Conservation (phyloP, 2,888 invertebrate species). For the Yponomeuta cagnagella region DNA sequence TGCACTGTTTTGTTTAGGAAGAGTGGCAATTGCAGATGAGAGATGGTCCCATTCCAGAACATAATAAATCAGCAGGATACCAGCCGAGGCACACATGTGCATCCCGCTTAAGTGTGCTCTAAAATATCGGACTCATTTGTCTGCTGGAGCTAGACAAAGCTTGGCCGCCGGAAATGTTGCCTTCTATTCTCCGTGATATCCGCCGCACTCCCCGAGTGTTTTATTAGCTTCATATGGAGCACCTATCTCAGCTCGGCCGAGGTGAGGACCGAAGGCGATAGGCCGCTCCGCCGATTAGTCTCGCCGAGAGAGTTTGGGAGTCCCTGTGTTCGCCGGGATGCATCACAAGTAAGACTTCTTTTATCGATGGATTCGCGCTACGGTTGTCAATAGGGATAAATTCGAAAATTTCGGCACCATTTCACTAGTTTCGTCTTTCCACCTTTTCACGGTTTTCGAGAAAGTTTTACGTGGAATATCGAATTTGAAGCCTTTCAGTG, state of each 20-base stretch:
- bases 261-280: background rate
- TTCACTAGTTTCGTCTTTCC: too few species aligned
- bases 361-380: too few species aligned
- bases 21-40: slow-evolving; percentile 2
- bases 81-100: slow-evolving; percentile 7
- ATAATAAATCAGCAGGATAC: background rate
- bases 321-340: background rate
- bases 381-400: too few species aligned
- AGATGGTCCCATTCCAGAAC: slow-evolving; percentile 2
- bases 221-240: background rate
- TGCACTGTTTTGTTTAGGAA: slow-evolving; percentile 1
- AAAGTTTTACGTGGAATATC: too few species aligned
- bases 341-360: too few species aligned
- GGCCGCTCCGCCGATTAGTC: background rate
- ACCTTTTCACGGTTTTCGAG: too few species aligned
- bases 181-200: slow-evolving; percentile 7
- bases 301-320: background rate
- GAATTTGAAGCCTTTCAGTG: too few species aligned
- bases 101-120: slow-evolving; percentile 7
- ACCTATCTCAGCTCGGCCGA: background rate
- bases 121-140: slow-evolving; percentile 10
- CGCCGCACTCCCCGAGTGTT: background rate
- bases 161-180: slow-evolving; percentile 3
- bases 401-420: too few species aligned
- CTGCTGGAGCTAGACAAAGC: slow-evolving; percentile 12